Evolutionary conservation across 2,113 vertebrate species (phyloP).

Genomic region (Pseudopodoces humilis): DNA sequence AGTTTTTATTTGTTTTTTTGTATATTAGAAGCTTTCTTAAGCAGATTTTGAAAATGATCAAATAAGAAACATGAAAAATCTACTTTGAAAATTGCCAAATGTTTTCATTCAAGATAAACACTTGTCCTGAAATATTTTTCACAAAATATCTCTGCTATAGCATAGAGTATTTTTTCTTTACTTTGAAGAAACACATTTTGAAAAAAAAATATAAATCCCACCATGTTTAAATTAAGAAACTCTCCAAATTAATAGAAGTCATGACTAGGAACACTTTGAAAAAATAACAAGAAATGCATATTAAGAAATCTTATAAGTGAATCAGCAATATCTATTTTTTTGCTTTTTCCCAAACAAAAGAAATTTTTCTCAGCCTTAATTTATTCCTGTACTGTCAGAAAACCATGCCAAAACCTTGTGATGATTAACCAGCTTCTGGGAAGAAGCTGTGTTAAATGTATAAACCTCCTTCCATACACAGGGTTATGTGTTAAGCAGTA

Average conservation of each 20-base stretch:
- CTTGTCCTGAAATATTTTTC: neutral
- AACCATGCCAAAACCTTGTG: neutral
- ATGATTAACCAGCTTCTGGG: neutral
- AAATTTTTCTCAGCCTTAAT: neutral
- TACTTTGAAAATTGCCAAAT: accelerated
- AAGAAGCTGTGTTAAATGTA: neutral
- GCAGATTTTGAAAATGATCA: neutral
- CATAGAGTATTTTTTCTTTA: neutral
- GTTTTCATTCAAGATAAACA: neutral
- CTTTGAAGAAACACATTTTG: neutral
- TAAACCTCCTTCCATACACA: accelerated
- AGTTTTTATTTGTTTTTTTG: neutral
- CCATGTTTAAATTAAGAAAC: neutral
- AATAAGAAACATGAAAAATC: neutral
- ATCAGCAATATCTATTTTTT: neutral
- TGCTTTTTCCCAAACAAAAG: accelerated
- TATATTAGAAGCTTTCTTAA: neutral
- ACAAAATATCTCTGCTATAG: neutral
- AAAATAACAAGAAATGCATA: neutral
- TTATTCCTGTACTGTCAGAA: neutral
- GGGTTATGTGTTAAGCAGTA: neutral
- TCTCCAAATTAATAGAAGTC: accelerated
- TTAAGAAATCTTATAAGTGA: neutral
- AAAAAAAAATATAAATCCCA: accelerated
- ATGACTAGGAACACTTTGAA: neutral